These are phyloP conservation scores for Meteorus cinctellus DNA, from an alignment of 2,888 invertebrate species.

Conservation along the genomic window DNA sequence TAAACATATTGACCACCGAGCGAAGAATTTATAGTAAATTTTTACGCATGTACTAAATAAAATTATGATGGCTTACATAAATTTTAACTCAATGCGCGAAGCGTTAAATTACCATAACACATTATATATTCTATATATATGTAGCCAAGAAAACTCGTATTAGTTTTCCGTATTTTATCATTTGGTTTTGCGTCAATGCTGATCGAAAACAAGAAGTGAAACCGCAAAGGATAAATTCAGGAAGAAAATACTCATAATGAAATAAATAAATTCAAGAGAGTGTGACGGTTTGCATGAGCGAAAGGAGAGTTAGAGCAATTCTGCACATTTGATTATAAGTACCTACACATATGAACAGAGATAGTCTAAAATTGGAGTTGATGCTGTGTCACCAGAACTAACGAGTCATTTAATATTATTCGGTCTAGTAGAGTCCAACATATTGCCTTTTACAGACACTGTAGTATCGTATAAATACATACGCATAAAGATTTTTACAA, in stretches of 20 bases:
- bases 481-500: not conserved
- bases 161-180: conserved; percentile 42
- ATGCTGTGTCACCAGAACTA: conserved; percentile 39
- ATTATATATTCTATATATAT: conserved; percentile 15
- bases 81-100: not conserved
- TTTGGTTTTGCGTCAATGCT: conserved; percentile 16
- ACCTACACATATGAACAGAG: not conserved
- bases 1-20: conserved; percentile 28
- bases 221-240: not conserved
- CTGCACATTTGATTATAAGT: conserved; percentile 29
- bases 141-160: not conserved
- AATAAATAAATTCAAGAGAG: not conserved
- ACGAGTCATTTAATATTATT: conserved; percentile 39
- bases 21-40: conserved; percentile 25
- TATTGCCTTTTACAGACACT: conserved; percentile 41
- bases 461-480: not conserved
- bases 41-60: conserved; percentile 5
- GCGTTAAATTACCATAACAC: conserved; percentile 39
- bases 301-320: conserved; percentile 32
- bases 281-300: conserved; percentile 7
- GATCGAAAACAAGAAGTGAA: not conserved
- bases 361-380: conserved; percentile 41
- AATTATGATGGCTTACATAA: conserved; percentile 7
- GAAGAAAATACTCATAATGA: not conserved
- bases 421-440: conserved; percentile 27